Evolutionary conservation across 1,140 invertebrate genomes (phyloP), one percentile per base, ranked within the genome.

Genomic region (Zaprionus inermis): DNA sequence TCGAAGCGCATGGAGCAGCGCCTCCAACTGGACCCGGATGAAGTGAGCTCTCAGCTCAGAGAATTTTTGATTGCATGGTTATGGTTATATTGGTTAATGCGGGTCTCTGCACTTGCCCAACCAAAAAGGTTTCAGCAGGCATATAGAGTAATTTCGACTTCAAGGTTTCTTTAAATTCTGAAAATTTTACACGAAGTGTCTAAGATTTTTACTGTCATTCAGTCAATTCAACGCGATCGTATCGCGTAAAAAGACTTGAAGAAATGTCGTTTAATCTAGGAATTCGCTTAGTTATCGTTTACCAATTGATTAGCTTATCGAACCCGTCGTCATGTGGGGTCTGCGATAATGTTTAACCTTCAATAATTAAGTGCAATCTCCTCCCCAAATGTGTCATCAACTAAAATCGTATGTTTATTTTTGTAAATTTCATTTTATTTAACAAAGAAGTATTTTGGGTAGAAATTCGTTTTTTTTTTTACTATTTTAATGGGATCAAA

Each of bases 361-460:
- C 22, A 57, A 38, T 2, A 12, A 49, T 12, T 49, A 34, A 4
- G n/a, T 44, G 38, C 38, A 16, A 41, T 41, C 38, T 41, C 36
- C 36, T 7, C 38, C 6, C 2, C 6, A n/a, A 14, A 4, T 38
- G 14, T 2, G n/a, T n/a, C n/a, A n/a, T n/a, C n/a, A n/a, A n/a
- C n/a, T 5, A 44, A 16, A 41, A 16, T 3, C 30, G 7, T 7
- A 20, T 18, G 10, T 52, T 16, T 58, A 41, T 73, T 72, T 44
- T 49, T 5, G 44, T 63, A 58, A 44, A 71, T 77, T 80, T 61
- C n/a, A 44, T 73, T 73, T 81, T 59, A 69, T 82, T 78, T 67
- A 59, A 71, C 22, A 60, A 44, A 70, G 55, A 20, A 36, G 52
- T n/a, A n/a, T n/a, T n/a, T n/a, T n/a, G n/a, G n/a, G n/a, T 38